Conservation (phyloP, 1,140 invertebrate genomes). For the Drosophila watanabei region DNA sequence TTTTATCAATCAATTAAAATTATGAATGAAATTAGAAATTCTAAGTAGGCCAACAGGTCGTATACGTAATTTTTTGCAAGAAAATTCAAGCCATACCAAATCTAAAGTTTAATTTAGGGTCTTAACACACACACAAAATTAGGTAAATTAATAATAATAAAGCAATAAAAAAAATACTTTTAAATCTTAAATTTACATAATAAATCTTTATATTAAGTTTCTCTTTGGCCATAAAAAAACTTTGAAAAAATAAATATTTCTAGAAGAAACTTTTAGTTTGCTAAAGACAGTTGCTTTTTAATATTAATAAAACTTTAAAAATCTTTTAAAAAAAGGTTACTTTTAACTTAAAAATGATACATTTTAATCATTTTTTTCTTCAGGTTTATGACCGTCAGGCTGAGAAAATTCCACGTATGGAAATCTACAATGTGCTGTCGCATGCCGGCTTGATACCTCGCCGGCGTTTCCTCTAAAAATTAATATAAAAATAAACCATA, state of each 20-base stretch:
- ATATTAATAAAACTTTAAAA: not conserved
- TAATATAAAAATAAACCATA: constrained; percentile 11
- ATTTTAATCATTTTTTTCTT: not conserved
- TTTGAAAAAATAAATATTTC: not conserved
- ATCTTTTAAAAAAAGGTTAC: not conserved
- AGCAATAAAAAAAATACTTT: no score
- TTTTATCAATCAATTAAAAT: no score
- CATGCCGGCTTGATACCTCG: constrained; percentile 87
- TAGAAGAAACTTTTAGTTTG: not conserved
- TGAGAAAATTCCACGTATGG: constrained; percentile 87
- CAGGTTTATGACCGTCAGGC: constrained; percentile 87
- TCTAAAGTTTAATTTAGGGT: no score
- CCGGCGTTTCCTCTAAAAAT: constrained; percentile 64
- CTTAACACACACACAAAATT: no score
- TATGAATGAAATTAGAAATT: no score
- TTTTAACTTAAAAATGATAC: no score
- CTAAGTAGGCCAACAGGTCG: not conserved
- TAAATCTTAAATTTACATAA: not conserved
- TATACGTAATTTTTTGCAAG: not conserved
- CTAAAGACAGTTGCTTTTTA: not conserved
- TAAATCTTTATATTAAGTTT: not conserved
- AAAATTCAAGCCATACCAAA: no score
- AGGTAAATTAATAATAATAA: no score
- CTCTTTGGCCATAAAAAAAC: not conserved
- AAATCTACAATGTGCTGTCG: constrained; percentile 88